Evolutionary conservation across 2,113 vertebrate genomes (phyloP).

Genomic region (Calyptomena viridis): DNA sequence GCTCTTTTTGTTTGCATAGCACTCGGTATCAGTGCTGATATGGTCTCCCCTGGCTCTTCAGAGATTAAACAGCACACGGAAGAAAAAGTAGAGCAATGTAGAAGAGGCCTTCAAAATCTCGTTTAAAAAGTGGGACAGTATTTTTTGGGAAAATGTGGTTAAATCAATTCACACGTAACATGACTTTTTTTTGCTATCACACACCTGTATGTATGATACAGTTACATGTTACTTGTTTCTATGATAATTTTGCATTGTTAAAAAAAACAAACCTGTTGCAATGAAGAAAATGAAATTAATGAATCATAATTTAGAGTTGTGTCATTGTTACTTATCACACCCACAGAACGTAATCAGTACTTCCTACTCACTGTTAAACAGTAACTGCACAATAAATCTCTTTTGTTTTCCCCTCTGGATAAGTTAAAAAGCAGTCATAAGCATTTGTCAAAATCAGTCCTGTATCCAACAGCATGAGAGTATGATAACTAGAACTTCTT

Average conservation of each 20-base stretch:
- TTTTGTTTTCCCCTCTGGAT: not conserved
- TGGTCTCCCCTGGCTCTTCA: not conserved
- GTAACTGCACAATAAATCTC: not conserved
- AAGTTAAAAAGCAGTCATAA: not conserved
- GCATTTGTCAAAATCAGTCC: not conserved
- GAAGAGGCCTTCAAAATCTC: not conserved
- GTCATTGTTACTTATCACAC: not conserved
- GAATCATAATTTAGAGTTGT: not conserved
- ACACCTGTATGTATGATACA: not conserved
- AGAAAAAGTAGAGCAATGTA: slow-evolving; percentile 41
- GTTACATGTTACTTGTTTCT: not conserved
- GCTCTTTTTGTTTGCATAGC: slow-evolving; percentile 38
- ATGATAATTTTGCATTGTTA: not conserved
- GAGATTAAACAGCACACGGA: not conserved
- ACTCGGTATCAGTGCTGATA: not conserved
- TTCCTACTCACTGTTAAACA: not conserved
- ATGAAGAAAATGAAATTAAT: not conserved
- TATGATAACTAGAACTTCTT: not conserved
- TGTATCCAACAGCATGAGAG: not conserved
- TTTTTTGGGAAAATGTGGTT: not conserved
- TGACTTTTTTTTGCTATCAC: not conserved
- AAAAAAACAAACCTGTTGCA: not conserved
- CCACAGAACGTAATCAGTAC: not conserved
- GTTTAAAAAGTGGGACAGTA: not conserved
- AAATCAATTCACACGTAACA: not conserved